These are phyloP conservation scores for Lamellibrachia luymesi DNA, from an alignment of 1,140 invertebrate genomes.

Conservation along the genomic window DNA sequence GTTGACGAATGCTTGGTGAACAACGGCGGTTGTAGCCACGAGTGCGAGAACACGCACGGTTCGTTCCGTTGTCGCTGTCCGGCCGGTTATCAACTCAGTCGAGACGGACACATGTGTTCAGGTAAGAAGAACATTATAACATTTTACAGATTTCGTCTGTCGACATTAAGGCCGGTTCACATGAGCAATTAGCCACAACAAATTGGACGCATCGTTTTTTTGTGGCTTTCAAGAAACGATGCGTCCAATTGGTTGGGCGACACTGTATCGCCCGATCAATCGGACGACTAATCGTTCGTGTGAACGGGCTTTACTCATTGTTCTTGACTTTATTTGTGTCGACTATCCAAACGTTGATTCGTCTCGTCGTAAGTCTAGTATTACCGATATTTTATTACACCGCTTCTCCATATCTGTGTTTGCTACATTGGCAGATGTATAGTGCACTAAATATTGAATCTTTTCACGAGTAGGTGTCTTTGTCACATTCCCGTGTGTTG, in stretches of 20 bases:
- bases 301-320: no score
- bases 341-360: no score
- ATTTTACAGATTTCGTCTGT: not conserved
- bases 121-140: not conserved
- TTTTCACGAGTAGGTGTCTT: constrained; percentile 49
- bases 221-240: no score
- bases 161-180: no score
- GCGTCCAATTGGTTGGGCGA: no score
- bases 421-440: not conserved
- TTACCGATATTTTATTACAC: no score
- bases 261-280: no score
- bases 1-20: constrained; percentile 39
- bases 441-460: constrained; percentile 22
- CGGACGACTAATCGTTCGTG: no score
- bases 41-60: constrained; percentile 28
- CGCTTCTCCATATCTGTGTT: not conserved
- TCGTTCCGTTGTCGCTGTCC: constrained; percentile 42
- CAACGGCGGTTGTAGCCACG: constrained; percentile 35
- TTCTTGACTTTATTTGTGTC: no score
- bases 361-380: no score
- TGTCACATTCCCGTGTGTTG: constrained; percentile 59
- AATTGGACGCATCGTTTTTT: no score
- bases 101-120: constrained; percentile 37
- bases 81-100: constrained; percentile 42
- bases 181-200: no score